Percentiles rank a stretch among this genome's conserved stretches.
Conservation (phyloP, 2,113 vertebrate species). For the Scomber colias region DNA sequence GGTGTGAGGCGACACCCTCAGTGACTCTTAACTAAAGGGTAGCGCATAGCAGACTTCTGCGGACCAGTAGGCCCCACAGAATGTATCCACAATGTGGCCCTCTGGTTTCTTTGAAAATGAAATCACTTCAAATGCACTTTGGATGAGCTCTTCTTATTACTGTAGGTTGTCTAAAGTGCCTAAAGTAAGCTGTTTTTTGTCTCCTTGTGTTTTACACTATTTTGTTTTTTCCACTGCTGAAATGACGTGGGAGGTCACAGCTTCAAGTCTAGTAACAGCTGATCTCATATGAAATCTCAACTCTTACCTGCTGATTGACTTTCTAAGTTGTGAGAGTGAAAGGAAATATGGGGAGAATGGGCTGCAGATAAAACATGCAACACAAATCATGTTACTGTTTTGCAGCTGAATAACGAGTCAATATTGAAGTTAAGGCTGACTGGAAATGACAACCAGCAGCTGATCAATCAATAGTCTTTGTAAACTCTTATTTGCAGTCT, state of each 20-base stretch:
- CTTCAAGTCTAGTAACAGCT: too few relatives aligned
- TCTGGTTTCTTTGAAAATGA: constrained; percentile 51
- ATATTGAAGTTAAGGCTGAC: background rate
- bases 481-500: background rate
- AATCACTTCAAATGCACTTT: constrained; percentile 45
- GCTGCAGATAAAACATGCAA: background rate
- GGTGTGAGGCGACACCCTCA: constrained; percentile 81
- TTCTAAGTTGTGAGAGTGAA: background rate
- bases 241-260: too few relatives aligned
- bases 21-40: constrained; percentile 70
- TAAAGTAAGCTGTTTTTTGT: background rate
- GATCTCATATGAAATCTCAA: background rate
- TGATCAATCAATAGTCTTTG: constrained; percentile 21
- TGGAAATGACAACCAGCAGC: background rate
- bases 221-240: too few relatives aligned
- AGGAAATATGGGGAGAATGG: background rate
- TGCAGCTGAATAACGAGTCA: too few relatives aligned
- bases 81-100: constrained; percentile 46
- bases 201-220: background rate
- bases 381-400: background rate
- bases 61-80: constrained; percentile 60
- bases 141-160: constrained; percentile 15
- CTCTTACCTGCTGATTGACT: background rate
- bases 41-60: constrained; percentile 47
- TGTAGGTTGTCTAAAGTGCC: constrained; percentile 7